Evolutionary conservation across 2,888 invertebrate species (phyloP), one percentile per base, ranked within the genome.

Genomic region (Celastrina argiolus): DNA sequence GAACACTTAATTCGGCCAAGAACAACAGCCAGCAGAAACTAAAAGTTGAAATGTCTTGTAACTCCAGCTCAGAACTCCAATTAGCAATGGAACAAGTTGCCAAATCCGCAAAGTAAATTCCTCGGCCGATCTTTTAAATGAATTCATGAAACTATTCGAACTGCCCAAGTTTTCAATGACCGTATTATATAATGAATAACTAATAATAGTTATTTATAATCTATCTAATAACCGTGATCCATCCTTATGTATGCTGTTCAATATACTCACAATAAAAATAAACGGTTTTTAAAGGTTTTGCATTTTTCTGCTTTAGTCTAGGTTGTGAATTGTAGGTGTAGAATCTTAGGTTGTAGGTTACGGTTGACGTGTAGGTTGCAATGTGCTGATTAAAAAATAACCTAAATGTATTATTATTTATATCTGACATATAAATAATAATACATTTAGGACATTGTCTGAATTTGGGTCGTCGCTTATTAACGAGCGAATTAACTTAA

Each of bases 41-140:
- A 51, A 51, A 51, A 51, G 51, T 51, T 51, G 51, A 26, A 51
- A 51, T 51, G 26, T 51, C 51, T 51, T 51, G 45, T 45, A 51
- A 22, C 51, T 26, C 5, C 22, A 51, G 51, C 51, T 26, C 51
- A 26, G 22, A 51, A 51, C 22, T 51, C 22, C 51, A 51, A 51
- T 51, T 51, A 51, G 51, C 22, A 51, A 26, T 26, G 22, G 51
- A 26, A 51, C 51, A 51, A 51, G 22, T 51, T 51, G 22, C 51
- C 5, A 26, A 51, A 51, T 22, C 51, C 51, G 22, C 51, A 51
- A 51, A 51, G 51, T 22, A 26, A 51, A 51, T 51, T 51, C 22
- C 51, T 51, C 51, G 51, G 51, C 51, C 22, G 51, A 51, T 22
- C 51, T 51, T 22, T 45, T 45, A 18, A 51, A 51, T 51, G 14